Evolutionary conservation across 2,888 invertebrate genomes (phyloP), one percentile per base, ranked within the genome.

Genomic region (Eilema griseolum): DNA sequence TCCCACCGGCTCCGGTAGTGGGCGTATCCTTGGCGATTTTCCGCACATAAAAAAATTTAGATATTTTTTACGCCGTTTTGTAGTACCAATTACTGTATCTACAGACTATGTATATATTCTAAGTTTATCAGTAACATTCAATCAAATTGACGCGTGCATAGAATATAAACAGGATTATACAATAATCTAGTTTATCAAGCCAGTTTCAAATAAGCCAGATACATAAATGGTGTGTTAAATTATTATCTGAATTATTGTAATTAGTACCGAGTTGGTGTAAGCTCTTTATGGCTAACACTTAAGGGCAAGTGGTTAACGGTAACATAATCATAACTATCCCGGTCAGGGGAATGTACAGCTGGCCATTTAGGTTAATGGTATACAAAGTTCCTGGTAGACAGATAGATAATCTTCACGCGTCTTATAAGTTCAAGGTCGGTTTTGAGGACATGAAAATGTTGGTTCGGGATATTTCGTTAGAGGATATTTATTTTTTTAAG

Each of bases 251-350:
- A 86, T 86, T 75, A 80, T 83, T 79, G 80, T 87, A 85, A 88
- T 85, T 85, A 85, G 75, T 79, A 79, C 71, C 78, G 75, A 67
- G 66, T 31, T 52, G 23, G 77, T 74, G 72, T 66, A 52, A 74
- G 74, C 61, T 75, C 77, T 80, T 79, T 79, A 76, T 74, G 77
- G 77, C 82, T 82, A 81, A 77, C 80, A 80, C 82, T 85, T 74
- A n/a, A 26, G 61, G 70, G 69, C 37, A 65, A 78, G 75, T 78
- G 72, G 77, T 82, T 86, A 89, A 89, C 89, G 86, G 90, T 87
- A 86, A 73, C 83, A 72, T 86, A 86, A 90, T 91, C 89, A 88
- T 89, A 88, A 88, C 83, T 91, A 89, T 86, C 87, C 87, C 84
- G 79, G 82, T 83, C 83, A 70, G 67, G 69, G 73, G 72, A 74